Conservation (phyloP, 2,113 vertebrate species). For the crab-eating macaque (Macaca fascicularis) region T2T-MFA8v1.1 NC_088380.1:101118001-101118500, state of each 20-base stretch:
- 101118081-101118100: conserved; percentile 49
- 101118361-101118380: not conserved
- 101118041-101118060: conserved; percentile 41
- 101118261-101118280: conserved; percentile 39
- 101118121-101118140: conserved; percentile 48
- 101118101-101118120: not conserved
- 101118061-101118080: conserved; percentile 58
- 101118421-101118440: not conserved
- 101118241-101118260: not conserved
- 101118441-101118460: not conserved
- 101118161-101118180: conserved; percentile 50
- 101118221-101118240: conserved; percentile 53
- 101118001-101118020: conserved; percentile 47
- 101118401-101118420: not conserved
- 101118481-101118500: not conserved
- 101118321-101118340: conserved; percentile 35
- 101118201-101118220: conserved; percentile 25
- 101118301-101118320: conserved; percentile 14
- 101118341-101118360: not conserved
- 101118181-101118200: conserved; percentile 55
- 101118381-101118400: not conserved
- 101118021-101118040: conserved; percentile 34
- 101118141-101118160: conserved; percentile 56
- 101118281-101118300: not conserved
- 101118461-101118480: not conserved